phyloP scores from a whole-genome alignment of 2,797 vertebrate genomes.

The Aeoliscus strigatus region DNA sequence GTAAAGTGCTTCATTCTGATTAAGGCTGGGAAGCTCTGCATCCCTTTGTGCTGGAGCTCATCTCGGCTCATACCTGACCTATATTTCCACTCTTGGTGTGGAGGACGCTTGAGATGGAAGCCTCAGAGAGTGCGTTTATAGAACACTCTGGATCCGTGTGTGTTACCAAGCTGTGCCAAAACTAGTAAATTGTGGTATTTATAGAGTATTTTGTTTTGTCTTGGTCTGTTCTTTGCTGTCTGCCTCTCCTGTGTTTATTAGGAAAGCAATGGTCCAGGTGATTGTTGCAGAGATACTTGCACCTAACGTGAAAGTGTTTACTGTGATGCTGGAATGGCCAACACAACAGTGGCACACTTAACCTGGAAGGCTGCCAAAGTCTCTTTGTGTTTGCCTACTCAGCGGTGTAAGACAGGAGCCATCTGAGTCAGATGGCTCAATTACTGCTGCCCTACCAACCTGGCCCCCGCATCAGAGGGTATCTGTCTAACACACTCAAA shows the following conservation, averaged over 20 bases:
- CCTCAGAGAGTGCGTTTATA: constrained; percentile 37
- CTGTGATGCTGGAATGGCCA: constrained; percentile 33
- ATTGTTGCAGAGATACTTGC: constrained; percentile 3
- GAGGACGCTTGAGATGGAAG: constrained; percentile 32
- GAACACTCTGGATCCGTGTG: constrained; percentile 22
- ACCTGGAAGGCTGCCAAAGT: constrained; percentile 54
- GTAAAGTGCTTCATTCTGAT: constrained; percentile 10
- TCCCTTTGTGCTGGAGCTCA: constrained; percentile 22
- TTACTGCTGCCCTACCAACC: constrained; percentile 37
- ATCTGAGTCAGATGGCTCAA: constrained; percentile 53
- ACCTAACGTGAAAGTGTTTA: constrained; percentile 34
- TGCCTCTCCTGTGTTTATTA: constrained; percentile 16
- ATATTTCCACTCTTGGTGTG: constrained; percentile 31
- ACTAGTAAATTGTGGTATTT: constrained; percentile 50
- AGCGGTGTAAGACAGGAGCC: constrained; percentile 51
- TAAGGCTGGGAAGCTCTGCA: constrained; percentile 2
- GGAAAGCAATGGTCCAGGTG: too few relatives aligned
- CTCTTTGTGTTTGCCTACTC: constrained; percentile 59
- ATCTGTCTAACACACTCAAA: constrained; percentile 32
- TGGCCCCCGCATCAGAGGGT: constrained; percentile 30
- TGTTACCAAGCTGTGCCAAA: constrained; percentile 43
- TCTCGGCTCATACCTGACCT: constrained; percentile 40
- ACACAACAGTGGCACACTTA: constrained; percentile 35
- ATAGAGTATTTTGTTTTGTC: constrained; percentile 36
- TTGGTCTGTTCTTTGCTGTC: too few relatives aligned